These are phyloP conservation scores for Paradoxurus hermaphroditus DNA, from an alignment of 2,113 vertebrate genomes.

Conservation along the genomic window DNA sequence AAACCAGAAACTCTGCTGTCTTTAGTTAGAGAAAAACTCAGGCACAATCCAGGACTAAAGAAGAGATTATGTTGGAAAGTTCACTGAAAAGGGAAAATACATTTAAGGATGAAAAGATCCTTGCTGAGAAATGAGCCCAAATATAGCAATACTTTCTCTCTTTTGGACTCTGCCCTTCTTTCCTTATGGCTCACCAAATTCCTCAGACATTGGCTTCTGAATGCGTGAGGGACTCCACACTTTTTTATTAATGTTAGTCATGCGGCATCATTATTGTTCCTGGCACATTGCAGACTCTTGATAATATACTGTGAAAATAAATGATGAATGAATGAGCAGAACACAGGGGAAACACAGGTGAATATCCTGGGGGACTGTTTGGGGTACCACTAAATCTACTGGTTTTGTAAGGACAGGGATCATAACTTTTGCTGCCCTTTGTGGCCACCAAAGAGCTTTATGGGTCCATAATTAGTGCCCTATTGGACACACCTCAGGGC, in stretches of 20 bases:
- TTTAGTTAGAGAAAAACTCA: not conserved
- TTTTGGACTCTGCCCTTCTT: not conserved
- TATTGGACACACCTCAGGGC: not conserved
- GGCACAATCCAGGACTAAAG: not conserved
- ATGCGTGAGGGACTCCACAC: not conserved
- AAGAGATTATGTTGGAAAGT: not conserved
- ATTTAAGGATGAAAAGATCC: not conserved
- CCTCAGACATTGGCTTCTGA: not conserved
- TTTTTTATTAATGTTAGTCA: not conserved
- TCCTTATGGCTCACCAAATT: not conserved
- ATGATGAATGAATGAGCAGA: not conserved
- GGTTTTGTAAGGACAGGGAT: not conserved
- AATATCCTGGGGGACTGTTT: not conserved
- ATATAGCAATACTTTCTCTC: not conserved
- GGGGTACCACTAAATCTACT: not conserved
- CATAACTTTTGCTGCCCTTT: not conserved
- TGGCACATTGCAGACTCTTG: not conserved
- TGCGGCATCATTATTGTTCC: not conserved
- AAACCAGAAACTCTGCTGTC: slow-evolving; percentile 5
- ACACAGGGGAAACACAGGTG: not conserved
- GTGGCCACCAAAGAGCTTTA: not conserved
- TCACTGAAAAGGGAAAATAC: not conserved
- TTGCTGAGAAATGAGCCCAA: not conserved
- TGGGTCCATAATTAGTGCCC: not conserved
- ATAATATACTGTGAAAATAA: not conserved